Evolutionary conservation across 1,140 invertebrate genomes (phyloP), one percentile per base, ranked within the genome.

Genomic region (Agrilus planipennis): DNA sequence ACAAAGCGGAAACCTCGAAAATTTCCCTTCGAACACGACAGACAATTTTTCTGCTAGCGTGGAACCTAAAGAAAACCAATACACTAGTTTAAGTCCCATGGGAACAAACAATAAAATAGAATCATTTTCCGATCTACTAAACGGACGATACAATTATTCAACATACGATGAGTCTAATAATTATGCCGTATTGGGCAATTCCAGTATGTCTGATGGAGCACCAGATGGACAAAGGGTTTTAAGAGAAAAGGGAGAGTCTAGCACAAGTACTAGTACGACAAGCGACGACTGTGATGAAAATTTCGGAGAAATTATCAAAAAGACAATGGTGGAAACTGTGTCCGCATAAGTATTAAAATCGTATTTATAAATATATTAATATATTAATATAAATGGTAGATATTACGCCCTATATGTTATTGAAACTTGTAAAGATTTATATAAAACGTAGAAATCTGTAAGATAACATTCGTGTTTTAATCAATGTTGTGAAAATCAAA

Each of bases 271-370:
- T 14, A 30, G 7, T 6, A 16, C 21, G 2, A 15, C 17, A 4
- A 27, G 16, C n/a, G 69, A 63, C 5, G 65, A 74, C 34, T 69
- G 65, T 45, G 71, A 72, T 34, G 84, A 87, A 55, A 89, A 89
- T 63, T 89, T 91, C 61, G 86, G 85, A 25, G 86, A 90, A 70
- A 86, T 91, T 44, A 89, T 91, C 46, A 90, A 89, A 64, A 89
- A 90, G 64, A 84, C 85, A 21, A 89, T 90, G 72, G 85, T 89
- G 51, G 88, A 89, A 66, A 87, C 84, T 53, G 86, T 87, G 42
- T 84, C 80, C 53, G 84, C 82, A 62, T 86, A 76, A 70, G 34
- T 44, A 44, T 30, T 34, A 34, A 23, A 36, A 34, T 39, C 30
- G 42, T 37, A 25, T 37, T 40, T 47, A 46, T 47, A 41, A 46